A percentile compares a stretch with the other conserved stretches of the same genome.
phyloP scores from a whole-genome alignment of 2,797 vertebrate species.

The Chloroceryle amazona region DNA sequence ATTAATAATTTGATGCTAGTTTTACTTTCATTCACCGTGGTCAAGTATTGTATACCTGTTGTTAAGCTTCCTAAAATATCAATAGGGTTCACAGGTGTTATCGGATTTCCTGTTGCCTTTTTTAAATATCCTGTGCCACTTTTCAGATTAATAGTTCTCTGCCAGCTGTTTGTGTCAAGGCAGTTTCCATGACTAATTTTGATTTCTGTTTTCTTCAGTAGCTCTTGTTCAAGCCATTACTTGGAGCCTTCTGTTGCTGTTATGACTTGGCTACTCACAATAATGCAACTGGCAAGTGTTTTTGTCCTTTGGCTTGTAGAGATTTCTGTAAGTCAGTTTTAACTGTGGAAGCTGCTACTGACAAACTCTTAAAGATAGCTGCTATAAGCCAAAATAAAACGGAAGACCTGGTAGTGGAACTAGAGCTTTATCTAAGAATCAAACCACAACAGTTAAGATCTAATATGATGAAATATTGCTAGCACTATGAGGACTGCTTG shows the following conservation, averaged over 20 bases:
- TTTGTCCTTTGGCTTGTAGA: conserved; percentile 20
- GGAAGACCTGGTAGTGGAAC: background rate
- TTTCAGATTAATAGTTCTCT: background rate
- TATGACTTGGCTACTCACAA: conserved; percentile 11
- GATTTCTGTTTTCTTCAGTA: background rate
- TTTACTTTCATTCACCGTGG: background rate
- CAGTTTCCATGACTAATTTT: conserved; percentile 8
- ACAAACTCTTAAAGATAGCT: background rate
- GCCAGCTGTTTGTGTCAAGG: background rate
- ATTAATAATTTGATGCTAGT: background rate
- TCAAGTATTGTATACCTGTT: background rate
- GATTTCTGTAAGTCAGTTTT: conserved; percentile 13
- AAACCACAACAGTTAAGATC: background rate
- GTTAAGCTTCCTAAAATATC: background rate
- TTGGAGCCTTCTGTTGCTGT: conserved; percentile 1
- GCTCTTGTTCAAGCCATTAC: background rate
- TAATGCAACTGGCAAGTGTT: background rate
- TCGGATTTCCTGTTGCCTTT: background rate
- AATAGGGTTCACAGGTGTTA: background rate
- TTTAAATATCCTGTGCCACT: background rate
- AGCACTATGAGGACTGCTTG: background rate
- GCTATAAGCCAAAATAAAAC: background rate
- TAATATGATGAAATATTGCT: background rate
- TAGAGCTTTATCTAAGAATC: background rate
- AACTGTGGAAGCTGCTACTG: conserved; percentile 12